Conservation (phyloP, 2,888 invertebrate species). For the Thecocarcelia acutangulata region DNA sequence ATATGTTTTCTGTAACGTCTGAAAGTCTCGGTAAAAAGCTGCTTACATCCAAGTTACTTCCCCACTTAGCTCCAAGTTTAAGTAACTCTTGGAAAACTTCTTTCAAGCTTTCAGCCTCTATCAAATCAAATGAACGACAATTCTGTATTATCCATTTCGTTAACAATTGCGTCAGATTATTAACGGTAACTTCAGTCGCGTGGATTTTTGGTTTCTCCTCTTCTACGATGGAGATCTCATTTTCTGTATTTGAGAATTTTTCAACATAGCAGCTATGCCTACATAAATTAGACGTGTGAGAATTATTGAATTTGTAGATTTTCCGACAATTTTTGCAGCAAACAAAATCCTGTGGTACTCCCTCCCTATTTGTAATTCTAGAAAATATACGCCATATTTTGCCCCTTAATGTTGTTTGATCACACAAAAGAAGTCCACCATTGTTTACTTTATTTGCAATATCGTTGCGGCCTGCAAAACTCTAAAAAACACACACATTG, state of each 20-base stretch:
- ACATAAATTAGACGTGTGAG: constrained; percentile 10
- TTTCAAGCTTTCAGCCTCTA: neutral
- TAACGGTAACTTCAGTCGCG: neutral
- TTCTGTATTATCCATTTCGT: constrained; percentile 25
- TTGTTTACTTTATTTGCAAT: neutral
- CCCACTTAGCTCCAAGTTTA: neutral
- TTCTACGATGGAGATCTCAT: neutral
- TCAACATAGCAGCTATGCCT: constrained; percentile 10
- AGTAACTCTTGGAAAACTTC: neutral
- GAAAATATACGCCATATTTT: constrained; percentile 24
- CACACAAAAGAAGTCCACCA: neutral
- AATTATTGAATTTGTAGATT: neutral
- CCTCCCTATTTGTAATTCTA: neutral
- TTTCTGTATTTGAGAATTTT: neutral
- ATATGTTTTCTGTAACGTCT: neutral
- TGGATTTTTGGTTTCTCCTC: neutral
- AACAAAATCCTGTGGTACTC: neutral
- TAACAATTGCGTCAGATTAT: constrained; percentile 1
- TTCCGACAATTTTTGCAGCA: constrained; percentile 6
- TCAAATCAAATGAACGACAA: constrained; percentile 6
- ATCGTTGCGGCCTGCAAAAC: too few species aligned
- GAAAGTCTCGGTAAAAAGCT: neutral
- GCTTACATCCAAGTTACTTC: neutral
- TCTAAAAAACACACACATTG: too few species aligned
- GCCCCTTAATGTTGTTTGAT: neutral